Conservation (phyloP, 2,888 invertebrate genomes). For the Pomacea canaliculata region DNA sequence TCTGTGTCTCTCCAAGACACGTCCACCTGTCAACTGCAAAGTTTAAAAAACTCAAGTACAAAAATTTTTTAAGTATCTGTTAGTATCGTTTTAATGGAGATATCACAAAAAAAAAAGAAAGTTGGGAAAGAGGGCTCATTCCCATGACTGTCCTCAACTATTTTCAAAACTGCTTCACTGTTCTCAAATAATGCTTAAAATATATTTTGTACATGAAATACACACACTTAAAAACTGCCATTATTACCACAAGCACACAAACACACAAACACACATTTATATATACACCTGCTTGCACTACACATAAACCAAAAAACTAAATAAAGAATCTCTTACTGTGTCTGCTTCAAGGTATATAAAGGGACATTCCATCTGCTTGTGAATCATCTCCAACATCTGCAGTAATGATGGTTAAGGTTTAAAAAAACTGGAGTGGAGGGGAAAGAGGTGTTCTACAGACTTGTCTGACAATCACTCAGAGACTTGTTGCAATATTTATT, state of each 20-base stretch:
- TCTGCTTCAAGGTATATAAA: conserved; percentile 87
- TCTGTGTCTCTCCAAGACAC: conserved; percentile 80
- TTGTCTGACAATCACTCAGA: too few species aligned
- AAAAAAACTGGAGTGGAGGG: too few species aligned
- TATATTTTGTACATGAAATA: too few species aligned
- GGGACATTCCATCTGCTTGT: conserved; percentile 82
- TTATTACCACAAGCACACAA: too few species aligned
- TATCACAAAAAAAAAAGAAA: not conserved
- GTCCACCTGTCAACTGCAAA: conserved; percentile 29
- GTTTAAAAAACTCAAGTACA: not conserved
- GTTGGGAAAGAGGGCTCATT: not conserved
- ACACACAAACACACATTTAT: too few species aligned
- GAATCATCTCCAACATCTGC: conserved; percentile 74
- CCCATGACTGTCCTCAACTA: not conserved
- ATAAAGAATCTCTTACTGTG: conserved; percentile 71
- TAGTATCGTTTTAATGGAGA: not conserved
- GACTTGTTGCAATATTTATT: too few species aligned
- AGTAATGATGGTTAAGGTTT: conserved; percentile 53
- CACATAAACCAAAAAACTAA: too few species aligned
- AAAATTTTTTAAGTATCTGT: not conserved
- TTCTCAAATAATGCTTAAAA: too few species aligned
- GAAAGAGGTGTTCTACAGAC: not conserved
- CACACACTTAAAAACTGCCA: too few species aligned
- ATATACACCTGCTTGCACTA: too few species aligned
- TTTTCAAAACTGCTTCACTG: too few species aligned